Conservation (phyloP, 2,113 vertebrate species). For the Indicator indicator region DNA sequence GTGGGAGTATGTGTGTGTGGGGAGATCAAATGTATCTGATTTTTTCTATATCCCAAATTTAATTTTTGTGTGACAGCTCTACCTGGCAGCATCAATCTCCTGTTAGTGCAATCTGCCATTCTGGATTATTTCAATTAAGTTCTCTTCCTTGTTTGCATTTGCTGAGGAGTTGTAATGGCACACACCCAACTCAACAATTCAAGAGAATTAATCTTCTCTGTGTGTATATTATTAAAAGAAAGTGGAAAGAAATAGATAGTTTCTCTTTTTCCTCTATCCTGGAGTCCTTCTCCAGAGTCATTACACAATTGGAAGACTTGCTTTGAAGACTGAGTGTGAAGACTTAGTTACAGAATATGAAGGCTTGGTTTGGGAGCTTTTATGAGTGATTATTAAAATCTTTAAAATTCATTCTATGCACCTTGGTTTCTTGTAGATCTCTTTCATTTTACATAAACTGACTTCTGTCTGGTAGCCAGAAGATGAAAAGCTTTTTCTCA, state of each 20-base stretch:
- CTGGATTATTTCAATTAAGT: slow-evolving; percentile 37
- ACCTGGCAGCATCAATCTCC: slow-evolving; percentile 6
- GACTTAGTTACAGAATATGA: neutral
- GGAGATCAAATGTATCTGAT: neutral
- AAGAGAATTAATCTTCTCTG: neutral
- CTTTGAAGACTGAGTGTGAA: neutral
- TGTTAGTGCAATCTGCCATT: slow-evolving; percentile 31
- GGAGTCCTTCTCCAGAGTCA: neutral
- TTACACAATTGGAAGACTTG: neutral
- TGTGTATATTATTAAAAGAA: neutral
- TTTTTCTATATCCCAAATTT: neutral
- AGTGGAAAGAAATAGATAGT: neutral
- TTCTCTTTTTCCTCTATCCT: neutral
- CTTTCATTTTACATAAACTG: neutral
- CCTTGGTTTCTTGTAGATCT: neutral
- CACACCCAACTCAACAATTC: neutral
- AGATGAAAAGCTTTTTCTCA: neutral
- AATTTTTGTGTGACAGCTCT: slow-evolving; percentile 4
- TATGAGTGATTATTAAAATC: neutral
- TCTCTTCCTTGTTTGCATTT: slow-evolving; percentile 33
- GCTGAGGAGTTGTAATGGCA: neutral
- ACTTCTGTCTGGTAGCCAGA: neutral
- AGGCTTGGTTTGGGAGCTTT: neutral
- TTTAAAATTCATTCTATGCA: neutral
- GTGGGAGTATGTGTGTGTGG: too few species aligned